phyloP scores from a whole-genome alignment of 2,888 invertebrate species.

The Andrena chrysosceles region DNA sequence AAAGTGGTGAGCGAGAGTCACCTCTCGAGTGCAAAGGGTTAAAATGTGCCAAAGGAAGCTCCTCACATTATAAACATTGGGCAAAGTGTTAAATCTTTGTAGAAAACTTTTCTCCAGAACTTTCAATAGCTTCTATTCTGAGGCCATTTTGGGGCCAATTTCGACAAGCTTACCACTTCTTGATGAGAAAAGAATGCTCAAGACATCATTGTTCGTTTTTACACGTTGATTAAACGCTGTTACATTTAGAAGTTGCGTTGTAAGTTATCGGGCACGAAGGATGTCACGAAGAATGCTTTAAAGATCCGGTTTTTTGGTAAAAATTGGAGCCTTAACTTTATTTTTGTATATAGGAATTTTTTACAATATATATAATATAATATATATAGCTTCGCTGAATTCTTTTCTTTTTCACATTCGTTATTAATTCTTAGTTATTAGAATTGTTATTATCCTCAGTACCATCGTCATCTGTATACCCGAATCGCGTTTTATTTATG shows the following conservation, averaged over 20 bases:
- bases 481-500: slow-evolving; percentile 61
- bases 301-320: slow-evolving; percentile 75
- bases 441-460: slow-evolving; percentile 75
- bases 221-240: not conserved
- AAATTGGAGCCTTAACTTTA: slow-evolving; percentile 83
- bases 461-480: slow-evolving; percentile 57
- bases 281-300: slow-evolving; percentile 63
- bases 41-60: not conserved
- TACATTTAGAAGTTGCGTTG: not conserved
- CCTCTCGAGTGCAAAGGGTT: no score
- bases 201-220: not conserved
- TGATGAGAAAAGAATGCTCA: not conserved
- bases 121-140: not conserved
- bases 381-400: slow-evolving; percentile 79
- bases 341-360: slow-evolving; percentile 83
- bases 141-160: not conserved
- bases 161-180: not conserved
- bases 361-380: slow-evolving; percentile 75
- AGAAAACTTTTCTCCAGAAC: no score
- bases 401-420: slow-evolving; percentile 72
- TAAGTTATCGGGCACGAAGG: not conserved
- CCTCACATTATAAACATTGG: not conserved
- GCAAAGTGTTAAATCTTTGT: no score
- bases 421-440: slow-evolving; percentile 73
- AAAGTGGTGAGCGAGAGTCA: no score